Percentiles rank a stretch among this genome's conserved stretches.
These are phyloP conservation scores for Hippocampus mohnikei DNA, from an alignment of 2,113 vertebrate species.

Conservation along the genomic window DNA sequence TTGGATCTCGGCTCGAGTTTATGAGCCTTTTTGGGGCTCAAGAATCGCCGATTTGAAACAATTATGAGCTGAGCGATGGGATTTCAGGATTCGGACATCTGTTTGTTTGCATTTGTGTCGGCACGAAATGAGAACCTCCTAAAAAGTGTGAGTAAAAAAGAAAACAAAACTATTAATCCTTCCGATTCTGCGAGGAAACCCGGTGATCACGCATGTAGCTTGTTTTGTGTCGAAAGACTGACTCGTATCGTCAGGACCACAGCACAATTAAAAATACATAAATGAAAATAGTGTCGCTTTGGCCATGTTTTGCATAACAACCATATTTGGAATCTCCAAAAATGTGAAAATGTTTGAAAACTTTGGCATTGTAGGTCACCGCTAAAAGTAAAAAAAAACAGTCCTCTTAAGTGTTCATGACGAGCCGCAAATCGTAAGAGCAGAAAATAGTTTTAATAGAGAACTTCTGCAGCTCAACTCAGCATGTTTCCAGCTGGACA, in stretches of 20 bases:
- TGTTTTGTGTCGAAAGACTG: background rate
- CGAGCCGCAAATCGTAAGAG: too few relatives aligned
- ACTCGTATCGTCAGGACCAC: too few relatives aligned
- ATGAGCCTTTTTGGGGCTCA: conserved; percentile 49
- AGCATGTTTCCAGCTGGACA: too few relatives aligned
- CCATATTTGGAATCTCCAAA: background rate
- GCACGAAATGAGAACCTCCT: background rate
- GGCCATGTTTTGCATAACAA: background rate
- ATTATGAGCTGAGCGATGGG: conserved; percentile 36
- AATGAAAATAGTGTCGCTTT: background rate
- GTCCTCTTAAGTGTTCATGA: too few relatives aligned
- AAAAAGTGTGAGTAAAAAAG: background rate
- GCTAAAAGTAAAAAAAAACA: too few relatives aligned
- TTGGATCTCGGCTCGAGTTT: conserved; percentile 40
- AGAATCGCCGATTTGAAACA: conserved; percentile 31
- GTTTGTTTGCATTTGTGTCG: conserved; percentile 7
- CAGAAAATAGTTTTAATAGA: too few relatives aligned
- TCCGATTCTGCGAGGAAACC: background rate
- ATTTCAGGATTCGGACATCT: conserved; percentile 32
- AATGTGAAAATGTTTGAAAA: background rate
- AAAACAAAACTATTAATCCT: background rate
- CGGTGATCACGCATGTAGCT: background rate
- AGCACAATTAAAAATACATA: too few relatives aligned
- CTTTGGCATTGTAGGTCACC: too few relatives aligned
- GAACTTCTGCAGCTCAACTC: too few relatives aligned